A percentile compares a stretch with the other conserved stretches of the same genome.
Evolutionary conservation across 1,140 invertebrate genomes (phyloP).

Genomic region (Nasonia vitripennis): DNA sequence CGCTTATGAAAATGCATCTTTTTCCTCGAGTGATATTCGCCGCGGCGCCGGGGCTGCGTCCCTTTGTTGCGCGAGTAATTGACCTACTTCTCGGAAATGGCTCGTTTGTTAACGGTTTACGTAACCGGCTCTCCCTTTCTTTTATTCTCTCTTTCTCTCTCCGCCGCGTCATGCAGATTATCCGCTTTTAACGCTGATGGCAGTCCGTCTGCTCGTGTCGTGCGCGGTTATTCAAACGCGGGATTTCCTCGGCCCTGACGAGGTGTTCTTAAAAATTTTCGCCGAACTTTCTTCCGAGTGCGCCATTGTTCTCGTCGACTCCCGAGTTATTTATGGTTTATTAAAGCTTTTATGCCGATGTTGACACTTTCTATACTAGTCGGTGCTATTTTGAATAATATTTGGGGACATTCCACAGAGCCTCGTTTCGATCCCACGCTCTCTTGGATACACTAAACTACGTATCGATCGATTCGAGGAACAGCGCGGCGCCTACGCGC

Average conservation of each 20-base stretch:
- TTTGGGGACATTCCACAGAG: background rate
- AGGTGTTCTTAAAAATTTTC: background rate
- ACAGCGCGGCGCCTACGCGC: background rate
- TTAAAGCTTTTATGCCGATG: too few species aligned
- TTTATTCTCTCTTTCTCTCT: too few species aligned
- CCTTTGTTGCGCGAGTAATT: background rate
- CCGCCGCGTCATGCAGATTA: background rate
- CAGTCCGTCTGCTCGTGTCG: too few species aligned
- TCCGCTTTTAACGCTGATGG: background rate
- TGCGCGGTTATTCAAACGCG: background rate
- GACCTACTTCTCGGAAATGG: constrained; percentile 16
- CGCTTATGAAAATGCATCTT: constrained; percentile 21
- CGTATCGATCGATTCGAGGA: constrained; percentile 46
- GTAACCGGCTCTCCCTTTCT: background rate
- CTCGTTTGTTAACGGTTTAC: background rate
- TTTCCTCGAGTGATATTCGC: constrained; percentile 1
- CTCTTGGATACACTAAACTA: constrained; percentile 13
- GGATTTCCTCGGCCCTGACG: background rate
- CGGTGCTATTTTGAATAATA: too few species aligned
- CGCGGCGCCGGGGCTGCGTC: background rate
- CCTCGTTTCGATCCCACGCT: constrained; percentile 13
- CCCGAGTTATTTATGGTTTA: too few species aligned
- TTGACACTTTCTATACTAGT: too few species aligned
- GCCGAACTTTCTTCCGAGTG: too few species aligned
- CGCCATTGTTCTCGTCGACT: too few species aligned